Percentiles rank a stretch among this genome's conserved stretches.
phyloP scores from a whole-genome alignment of 1,140 invertebrate genomes.

The Lamellibrachia luymesi region DNA sequence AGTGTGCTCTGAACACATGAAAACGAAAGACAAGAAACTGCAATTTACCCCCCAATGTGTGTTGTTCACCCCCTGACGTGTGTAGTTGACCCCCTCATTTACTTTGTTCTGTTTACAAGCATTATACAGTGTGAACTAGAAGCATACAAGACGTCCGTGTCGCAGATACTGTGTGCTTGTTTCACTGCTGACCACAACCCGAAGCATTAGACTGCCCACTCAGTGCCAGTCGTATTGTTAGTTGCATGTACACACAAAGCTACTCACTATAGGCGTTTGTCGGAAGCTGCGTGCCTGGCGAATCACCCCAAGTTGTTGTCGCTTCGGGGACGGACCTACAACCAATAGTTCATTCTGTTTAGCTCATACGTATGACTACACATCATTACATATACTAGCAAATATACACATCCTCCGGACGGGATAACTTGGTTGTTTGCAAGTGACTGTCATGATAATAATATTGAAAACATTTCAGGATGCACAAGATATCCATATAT shows the following conservation, averaged over 20 bases:
- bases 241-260: neutral
- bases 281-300: slow-evolving; percentile 41
- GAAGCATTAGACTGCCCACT: neutral
- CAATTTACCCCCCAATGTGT: slow-evolving; percentile 67
- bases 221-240: neutral
- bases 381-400: too few species aligned
- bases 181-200: neutral
- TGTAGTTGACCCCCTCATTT: neutral
- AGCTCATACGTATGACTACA: too few species aligned
- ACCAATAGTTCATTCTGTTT: slow-evolving; percentile 23
- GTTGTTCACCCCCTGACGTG: neutral
- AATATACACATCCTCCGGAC: too few species aligned
- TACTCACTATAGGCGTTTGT: neutral
- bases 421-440: too few species aligned
- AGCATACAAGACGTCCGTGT: slow-evolving; percentile 34
- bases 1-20: neutral
- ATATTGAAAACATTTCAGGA: too few species aligned
- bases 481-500: neutral
- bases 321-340: slow-evolving; percentile 43
- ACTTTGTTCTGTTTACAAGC: neutral
- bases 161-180: slow-evolving; percentile 6
- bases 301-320: slow-evolving; percentile 50
- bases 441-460: too few species aligned
- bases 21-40: neutral
- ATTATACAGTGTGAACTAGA: neutral